A percentile compares a stretch with the other conserved stretches of the same genome.
Evolutionary conservation across 2,797 vertebrate genomes (phyloP).

Genomic region (Aythya fuligula): DNA sequence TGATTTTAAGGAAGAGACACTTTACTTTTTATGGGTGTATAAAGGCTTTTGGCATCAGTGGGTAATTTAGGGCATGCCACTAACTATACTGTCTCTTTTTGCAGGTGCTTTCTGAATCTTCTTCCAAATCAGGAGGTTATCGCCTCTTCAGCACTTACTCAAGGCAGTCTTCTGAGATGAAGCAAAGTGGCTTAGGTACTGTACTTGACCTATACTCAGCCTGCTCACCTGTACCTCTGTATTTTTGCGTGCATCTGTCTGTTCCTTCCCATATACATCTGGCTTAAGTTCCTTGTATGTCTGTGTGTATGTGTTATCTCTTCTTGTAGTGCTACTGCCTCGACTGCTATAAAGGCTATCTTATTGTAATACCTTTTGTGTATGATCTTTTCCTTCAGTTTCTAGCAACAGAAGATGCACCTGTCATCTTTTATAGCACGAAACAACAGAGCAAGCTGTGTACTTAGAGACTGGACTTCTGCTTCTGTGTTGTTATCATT

Average conservation of each 20-base stretch:
- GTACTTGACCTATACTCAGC: constrained; percentile 48
- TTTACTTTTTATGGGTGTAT: neutral
- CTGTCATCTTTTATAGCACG: neutral
- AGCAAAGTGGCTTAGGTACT: constrained; percentile 96
- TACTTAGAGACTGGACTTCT: neutral
- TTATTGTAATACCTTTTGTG: neutral
- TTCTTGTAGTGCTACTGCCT: neutral
- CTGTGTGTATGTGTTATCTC: neutral
- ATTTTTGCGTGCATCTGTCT: neutral
- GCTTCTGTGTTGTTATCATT: neutral
- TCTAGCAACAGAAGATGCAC: neutral
- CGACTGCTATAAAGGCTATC: neutral
- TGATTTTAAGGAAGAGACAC: neutral
- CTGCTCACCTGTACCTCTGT: neutral
- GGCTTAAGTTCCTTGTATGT: neutral
- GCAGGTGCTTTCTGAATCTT: constrained; percentile 95
- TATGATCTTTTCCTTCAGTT: neutral
- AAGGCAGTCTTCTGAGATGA: constrained; percentile 94
- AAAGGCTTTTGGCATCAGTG: neutral
- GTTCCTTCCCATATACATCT: neutral
- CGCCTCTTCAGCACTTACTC: constrained; percentile 95
- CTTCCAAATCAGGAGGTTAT: constrained; percentile 91
- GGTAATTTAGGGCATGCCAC: neutral
- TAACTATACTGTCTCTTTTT: constrained; percentile 33
- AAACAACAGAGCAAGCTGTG: neutral